phyloP scores from a whole-genome alignment of 2,113 vertebrate species.

The Girardinichthys multiradiatus region DNA sequence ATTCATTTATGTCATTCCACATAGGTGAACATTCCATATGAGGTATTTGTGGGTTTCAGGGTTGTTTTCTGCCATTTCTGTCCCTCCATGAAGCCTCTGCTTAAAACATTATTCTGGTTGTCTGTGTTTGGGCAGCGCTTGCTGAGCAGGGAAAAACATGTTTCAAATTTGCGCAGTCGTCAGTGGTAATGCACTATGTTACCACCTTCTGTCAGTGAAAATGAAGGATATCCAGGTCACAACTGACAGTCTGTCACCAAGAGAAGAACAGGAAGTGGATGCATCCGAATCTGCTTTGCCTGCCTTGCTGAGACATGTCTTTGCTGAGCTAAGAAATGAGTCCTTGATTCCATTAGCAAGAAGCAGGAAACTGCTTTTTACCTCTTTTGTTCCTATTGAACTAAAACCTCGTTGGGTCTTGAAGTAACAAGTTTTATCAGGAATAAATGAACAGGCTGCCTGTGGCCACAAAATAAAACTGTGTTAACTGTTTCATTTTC shows the following conservation, averaged over 20 bases:
- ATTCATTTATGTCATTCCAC: background rate
- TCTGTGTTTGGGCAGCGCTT: background rate
- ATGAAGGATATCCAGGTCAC: constrained; percentile 45
- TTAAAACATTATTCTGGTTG: background rate
- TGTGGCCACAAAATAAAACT: constrained; percentile 34
- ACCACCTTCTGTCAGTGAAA: constrained; percentile 44
- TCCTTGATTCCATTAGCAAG: constrained; percentile 52
- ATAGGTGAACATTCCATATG: background rate
- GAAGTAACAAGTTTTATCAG: constrained; percentile 24
- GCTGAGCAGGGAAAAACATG: constrained; percentile 10
- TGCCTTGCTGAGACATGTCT: constrained; percentile 38
- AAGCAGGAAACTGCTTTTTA: constrained; percentile 3
- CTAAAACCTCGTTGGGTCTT: background rate
- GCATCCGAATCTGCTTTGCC: constrained; percentile 20
- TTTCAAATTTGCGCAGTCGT: constrained; percentile 26
- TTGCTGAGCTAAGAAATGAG: constrained; percentile 10
- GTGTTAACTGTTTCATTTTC: constrained; percentile 26
- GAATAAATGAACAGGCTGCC: constrained; percentile 22
- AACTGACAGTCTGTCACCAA: constrained; percentile 36
- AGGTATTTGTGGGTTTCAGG: background rate
- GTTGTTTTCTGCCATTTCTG: background rate
- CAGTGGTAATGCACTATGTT: constrained; percentile 13
- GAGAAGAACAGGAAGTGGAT: constrained; percentile 7
- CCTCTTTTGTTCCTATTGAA: constrained; percentile 22
- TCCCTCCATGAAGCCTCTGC: background rate